A percentile compares a stretch with the other conserved stretches of the same genome.
Conservation (phyloP, 2,888 invertebrate species). For the Tryphoninae sp. region DNA sequence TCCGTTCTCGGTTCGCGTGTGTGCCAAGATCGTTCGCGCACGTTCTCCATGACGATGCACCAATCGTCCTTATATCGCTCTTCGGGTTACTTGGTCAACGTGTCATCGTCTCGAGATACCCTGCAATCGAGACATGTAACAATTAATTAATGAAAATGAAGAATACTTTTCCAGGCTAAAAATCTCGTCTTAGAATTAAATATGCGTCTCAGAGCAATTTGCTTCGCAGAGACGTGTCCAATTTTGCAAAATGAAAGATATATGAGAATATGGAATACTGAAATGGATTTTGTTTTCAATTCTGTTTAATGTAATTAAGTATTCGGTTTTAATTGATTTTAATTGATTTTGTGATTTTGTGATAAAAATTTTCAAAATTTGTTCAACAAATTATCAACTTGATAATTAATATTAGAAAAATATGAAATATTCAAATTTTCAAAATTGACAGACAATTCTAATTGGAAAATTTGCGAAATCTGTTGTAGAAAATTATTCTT, state of each 20-base stretch:
- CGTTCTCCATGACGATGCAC: slow-evolving; percentile 67
- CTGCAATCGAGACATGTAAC: slow-evolving; percentile 63
- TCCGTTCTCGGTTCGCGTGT: slow-evolving; percentile 72
- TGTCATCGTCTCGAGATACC: slow-evolving; percentile 61
- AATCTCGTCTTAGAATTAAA: too few relatives aligned
- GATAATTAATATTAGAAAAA: neutral
- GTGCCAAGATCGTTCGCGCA: slow-evolving; percentile 40
- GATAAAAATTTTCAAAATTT: neutral
- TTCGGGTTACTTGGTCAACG: slow-evolving; percentile 77
- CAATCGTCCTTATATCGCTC: slow-evolving; percentile 65
- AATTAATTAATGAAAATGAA: slow-evolving; percentile 29
- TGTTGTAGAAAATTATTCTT: neutral
- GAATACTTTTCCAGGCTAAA: neutral
- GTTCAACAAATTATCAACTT: neutral
- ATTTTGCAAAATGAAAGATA: too few relatives aligned
- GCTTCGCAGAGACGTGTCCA: too few relatives aligned
- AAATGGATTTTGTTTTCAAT: too few relatives aligned
- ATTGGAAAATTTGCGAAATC: neutral
- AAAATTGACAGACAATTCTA: neutral
- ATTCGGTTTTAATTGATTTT: too few relatives aligned
- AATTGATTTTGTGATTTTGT: neutral
- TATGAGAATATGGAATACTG: too few relatives aligned
- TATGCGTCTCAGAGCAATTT: too few relatives aligned
- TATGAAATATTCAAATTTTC: neutral
- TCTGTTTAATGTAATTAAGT: too few relatives aligned